Conservation (phyloP, 2,113 vertebrate species). For the Xyrauchen texanus region DNA sequence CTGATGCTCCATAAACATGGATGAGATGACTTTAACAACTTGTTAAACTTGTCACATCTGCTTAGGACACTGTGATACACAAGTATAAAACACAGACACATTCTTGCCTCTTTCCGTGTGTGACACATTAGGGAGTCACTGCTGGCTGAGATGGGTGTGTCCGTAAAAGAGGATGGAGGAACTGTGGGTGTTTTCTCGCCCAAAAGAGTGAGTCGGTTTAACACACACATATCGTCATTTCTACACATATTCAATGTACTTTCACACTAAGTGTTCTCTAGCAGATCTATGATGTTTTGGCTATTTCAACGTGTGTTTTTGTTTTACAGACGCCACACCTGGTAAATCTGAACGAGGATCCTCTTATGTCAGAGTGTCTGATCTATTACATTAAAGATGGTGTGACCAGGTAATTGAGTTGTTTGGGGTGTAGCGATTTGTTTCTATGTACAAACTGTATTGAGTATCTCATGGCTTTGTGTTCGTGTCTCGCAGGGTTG, state of each 20-base stretch:
- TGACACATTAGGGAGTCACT: slow-evolving; percentile 77
- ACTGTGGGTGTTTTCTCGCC: slow-evolving; percentile 90
- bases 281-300: neutral
- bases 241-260: too few species aligned
- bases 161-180: slow-evolving; percentile 87
- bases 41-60: too few species aligned
- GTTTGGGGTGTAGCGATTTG: neutral
- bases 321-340: slow-evolving; percentile 81
- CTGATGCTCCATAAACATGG: too few species aligned
- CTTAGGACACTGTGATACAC: too few species aligned
- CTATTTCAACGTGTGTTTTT: slow-evolving; percentile 24
- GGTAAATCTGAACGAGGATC: slow-evolving; percentile 87
- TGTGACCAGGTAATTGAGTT: slow-evolving; percentile 76
- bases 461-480: neutral
- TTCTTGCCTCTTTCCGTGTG: too few species aligned
- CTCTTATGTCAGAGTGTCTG: slow-evolving; percentile 87
- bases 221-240: neutral
- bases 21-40: too few species aligned
- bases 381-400: slow-evolving; percentile 90
- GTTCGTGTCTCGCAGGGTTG: slow-evolving; percentile 71
- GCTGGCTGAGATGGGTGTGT: slow-evolving; percentile 90
- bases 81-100: too few species aligned
- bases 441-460: neutral
- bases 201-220: slow-evolving; percentile 77
- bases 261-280: neutral